Evolutionary conservation across 2,113 vertebrate genomes (phyloP), one percentile per base, ranked within the genome.

Genomic region (Scomber japonicus): DNA sequence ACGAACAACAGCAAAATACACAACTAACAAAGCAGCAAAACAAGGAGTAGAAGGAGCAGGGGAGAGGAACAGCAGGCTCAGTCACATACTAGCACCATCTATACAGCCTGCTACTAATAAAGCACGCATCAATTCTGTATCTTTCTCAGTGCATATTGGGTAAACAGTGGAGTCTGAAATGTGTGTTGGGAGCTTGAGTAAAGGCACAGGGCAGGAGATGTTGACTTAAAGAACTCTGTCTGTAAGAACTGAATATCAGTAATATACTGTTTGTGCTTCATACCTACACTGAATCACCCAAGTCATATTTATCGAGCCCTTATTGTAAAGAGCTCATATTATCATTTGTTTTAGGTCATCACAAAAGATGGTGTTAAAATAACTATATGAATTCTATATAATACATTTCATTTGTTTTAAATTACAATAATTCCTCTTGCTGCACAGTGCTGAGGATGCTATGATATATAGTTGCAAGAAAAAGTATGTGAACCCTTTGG

Each of bases 11-110:
- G 62, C 59, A 66, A 78, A 80, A 75, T 84, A 64, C 64, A 79
- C 19, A 54, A 70, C 86, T 84, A 87, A 75, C 40, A 82, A 83
- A 91, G 91, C 84, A 78, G 83, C 89, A 82, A 69, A 85, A 88
- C 54, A 81, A 80, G 64, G 80, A 63, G 21, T 69, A 75, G 83
- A 74, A 74, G 83, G 51, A 50, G 35, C 35, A 40, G 35, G 35
- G 50, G 27, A 69, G 35, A 73, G 60, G 75, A 89, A 65, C 82
- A 54, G 65, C 51, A 62, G 59, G 72, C 75, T 77, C 72, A 80
- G 84, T 87, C 81, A 83, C 74, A 70, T 14, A 68, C 50, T 71
- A 65, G 78, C 82, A 65, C 45, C 53, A 72, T 86, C 84, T 61
- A 76, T 83, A 46, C 83, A 83, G 83, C 71, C 76, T 80, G 76